Evolutionary conservation across 2,113 vertebrate species (phyloP), one percentile per base, ranked within the genome.

Genomic region (Sialia sialis): DNA sequence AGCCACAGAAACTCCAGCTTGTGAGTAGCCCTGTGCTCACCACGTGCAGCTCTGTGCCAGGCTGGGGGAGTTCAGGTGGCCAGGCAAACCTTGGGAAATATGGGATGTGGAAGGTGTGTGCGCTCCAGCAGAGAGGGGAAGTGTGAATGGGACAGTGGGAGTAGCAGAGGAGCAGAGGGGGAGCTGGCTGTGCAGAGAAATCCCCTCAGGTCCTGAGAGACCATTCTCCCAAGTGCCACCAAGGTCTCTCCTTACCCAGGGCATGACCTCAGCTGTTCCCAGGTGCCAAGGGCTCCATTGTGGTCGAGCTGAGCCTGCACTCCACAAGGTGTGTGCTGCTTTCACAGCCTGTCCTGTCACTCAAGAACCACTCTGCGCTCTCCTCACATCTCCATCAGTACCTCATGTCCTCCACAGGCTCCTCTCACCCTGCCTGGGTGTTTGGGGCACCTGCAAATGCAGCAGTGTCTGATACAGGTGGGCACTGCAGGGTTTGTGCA

Each of bases 1-100:
- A 97, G 96, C 96, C 96, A 95, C 98, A 96, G 95, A 97, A 96
- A 96, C 82, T 69, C 39, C 30, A 7, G 81, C 88, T 94, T 84
- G 79, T 77, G 94, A 96, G 94, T 54, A 60, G 78, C 59, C 8
- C 54, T 73, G 41, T 49, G 78, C 74, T 91, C 58, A 30, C 41
- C 69, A 16, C 23, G 18, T 87, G 8, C 62, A 27, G 60, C 11
- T 93, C 60, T 72, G 81, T 94, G 95, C 96, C 96, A 90, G 86
- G n/a, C 94, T 55, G 51, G 62, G 92, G 90, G 36, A 32, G 87
- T 8, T 56, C 58, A 48, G 91, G 22, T 25, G 54, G 17, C 72
- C 17, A 1, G 32, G 58, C 27, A 67, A 52, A 38, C 10, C 4
- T 30, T 30, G 66, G 54, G 82, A 62, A 41, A 64, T 1, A 43